These are phyloP conservation scores for Danio jaintianensis DNA, from an alignment of 2,797 vertebrate genomes.

Conservation along the genomic window DNA sequence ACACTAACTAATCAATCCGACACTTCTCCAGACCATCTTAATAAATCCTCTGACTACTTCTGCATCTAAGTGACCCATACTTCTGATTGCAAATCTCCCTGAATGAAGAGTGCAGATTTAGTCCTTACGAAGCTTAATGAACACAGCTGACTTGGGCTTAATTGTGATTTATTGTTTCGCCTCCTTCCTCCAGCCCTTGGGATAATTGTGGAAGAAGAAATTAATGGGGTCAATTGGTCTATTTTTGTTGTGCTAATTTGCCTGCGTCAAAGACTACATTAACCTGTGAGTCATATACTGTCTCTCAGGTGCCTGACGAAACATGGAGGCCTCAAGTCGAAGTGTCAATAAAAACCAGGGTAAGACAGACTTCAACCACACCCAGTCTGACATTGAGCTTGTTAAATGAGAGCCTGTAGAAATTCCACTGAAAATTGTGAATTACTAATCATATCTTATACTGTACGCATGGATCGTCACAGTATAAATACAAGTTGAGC, in stretches of 20 bases:
- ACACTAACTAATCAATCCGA: slow-evolving; percentile 16
- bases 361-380: slow-evolving; percentile 14
- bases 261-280: slow-evolving; percentile 57
- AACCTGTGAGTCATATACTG: slow-evolving; percentile 47
- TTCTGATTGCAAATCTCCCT: slow-evolving; percentile 48
- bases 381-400: neutral
- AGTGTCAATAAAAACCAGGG: slow-evolving; percentile 9
- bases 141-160: slow-evolving; percentile 57
- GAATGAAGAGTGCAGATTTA: slow-evolving; percentile 28
- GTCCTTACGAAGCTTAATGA: slow-evolving; percentile 53
- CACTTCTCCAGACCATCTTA: slow-evolving; percentile 34
- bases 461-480: neutral
- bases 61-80: slow-evolving; percentile 37
- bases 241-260: slow-evolving; percentile 60
- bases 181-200: slow-evolving; percentile 46
- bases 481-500: slow-evolving; percentile 16
- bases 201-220: slow-evolving; percentile 60
- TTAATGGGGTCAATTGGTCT: slow-evolving; percentile 61
- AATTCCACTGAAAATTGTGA: slow-evolving; percentile 34
- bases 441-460: slow-evolving; percentile 21
- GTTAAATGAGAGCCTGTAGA: slow-evolving; percentile 6
- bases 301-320: slow-evolving; percentile 40
- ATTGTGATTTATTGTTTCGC: slow-evolving; percentile 63
- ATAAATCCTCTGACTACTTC: slow-evolving; percentile 34
- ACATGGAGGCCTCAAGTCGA: neutral